A percentile compares a stretch with the other conserved stretches of the same genome.
Conservation (phyloP, 1,140 invertebrate species). For the Drosophila ironensis region DNA sequence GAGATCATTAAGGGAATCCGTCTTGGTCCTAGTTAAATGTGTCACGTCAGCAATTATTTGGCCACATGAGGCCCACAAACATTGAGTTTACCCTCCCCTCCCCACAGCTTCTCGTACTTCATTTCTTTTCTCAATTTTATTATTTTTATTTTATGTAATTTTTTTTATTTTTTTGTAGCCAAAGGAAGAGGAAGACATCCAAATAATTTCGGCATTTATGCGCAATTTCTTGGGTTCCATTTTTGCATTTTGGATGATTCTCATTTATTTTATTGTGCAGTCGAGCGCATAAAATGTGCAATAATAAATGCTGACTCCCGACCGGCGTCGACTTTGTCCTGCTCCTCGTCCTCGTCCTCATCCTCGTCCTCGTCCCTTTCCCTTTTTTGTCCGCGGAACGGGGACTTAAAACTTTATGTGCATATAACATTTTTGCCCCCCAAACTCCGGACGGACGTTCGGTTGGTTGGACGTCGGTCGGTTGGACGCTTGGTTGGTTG, state of each 20-base stretch:
- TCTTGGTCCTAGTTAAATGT: conserved; percentile 54
- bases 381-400: conserved; percentile 5
- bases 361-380: background rate
- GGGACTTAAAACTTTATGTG: conserved; percentile 67
- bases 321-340: conserved; percentile 52
- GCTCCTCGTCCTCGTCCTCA: background rate
- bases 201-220: conserved; percentile 61
- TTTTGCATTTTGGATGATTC: conserved; percentile 57
- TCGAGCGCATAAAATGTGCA: conserved; percentile 73
- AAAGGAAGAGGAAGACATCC: conserved; percentile 24
- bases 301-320: conserved; percentile 73
- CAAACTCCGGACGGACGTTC: conserved; percentile 14
- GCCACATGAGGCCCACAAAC: conserved; percentile 40
- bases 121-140: background rate
- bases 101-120: too few relatives aligned
- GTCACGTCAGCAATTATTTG: conserved; percentile 60
- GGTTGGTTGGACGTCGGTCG: conserved; percentile 24
- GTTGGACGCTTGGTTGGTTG: background rate
- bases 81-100: conserved; percentile 6
- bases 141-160: background rate
- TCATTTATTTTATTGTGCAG: conserved; percentile 66
- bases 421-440: conserved; percentile 52
- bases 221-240: conserved; percentile 47
- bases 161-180: background rate
- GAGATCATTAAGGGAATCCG: conserved; percentile 35